A percentile compares a stretch with the other conserved stretches of the same genome.
Evolutionary conservation across 2,797 vertebrate species (phyloP).

Genomic region (Cephalopachus bancanus): DNA sequence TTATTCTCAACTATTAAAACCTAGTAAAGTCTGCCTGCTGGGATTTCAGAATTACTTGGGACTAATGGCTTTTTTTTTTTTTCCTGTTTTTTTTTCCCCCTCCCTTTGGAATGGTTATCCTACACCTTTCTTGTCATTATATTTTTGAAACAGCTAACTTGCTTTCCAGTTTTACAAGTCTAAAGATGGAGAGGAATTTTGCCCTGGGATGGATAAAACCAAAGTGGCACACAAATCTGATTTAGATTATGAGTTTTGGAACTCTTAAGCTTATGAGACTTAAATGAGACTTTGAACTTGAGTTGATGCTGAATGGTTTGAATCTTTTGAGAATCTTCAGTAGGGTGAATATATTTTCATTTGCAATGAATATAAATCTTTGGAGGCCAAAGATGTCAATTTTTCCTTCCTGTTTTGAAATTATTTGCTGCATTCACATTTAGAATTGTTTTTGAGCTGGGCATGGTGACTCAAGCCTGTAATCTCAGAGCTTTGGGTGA

Average conservation of each 20-base stretch:
- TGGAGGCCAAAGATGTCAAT: neutral
- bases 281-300: neutral
- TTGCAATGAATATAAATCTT: neutral
- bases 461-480: too few relatives aligned
- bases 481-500: too few relatives aligned
- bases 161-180: neutral
- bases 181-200: conserved; percentile 13
- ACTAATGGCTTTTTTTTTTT: neutral
- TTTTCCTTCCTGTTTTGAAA: conserved; percentile 47
- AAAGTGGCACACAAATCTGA: neutral
- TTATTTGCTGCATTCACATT: neutral
- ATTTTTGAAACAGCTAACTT: neutral
- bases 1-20: neutral
- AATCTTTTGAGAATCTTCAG: neutral
- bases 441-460: neutral
- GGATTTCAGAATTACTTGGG: neutral
- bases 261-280: neutral
- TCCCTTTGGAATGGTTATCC: neutral
- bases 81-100: neutral
- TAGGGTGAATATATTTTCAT: neutral
- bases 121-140: neutral
- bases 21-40: neutral
- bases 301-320: neutral
- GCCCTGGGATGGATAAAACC: neutral
- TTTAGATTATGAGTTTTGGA: neutral